These are phyloP conservation scores for Argyresthia albistria DNA, from an alignment of 2,888 invertebrate genomes.

Conservation along the genomic window DNA sequence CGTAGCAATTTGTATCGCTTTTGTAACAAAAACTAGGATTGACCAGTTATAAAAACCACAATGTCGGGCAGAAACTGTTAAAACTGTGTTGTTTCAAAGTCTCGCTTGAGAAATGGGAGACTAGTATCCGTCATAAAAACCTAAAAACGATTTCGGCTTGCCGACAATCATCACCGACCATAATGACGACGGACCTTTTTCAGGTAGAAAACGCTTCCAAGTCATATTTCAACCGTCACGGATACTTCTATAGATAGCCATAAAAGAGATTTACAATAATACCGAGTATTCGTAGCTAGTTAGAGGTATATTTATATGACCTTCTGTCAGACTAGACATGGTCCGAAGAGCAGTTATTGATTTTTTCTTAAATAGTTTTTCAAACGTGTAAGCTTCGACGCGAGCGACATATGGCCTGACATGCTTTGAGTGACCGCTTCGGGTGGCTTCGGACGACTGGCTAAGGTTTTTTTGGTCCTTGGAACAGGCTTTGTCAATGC, in stretches of 20 bases:
- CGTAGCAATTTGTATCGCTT: slow-evolving; percentile 10
- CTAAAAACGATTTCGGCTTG: slow-evolving; percentile 52
- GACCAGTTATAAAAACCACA: slow-evolving; percentile 7
- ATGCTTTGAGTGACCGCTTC: slow-evolving; percentile 37
- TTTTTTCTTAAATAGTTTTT: slow-evolving; percentile 42
- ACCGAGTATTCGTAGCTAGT: slow-evolving; percentile 54
- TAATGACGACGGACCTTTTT: slow-evolving; percentile 63
- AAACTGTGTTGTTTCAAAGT: slow-evolving; percentile 40
- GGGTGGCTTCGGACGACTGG: slow-evolving; percentile 16
- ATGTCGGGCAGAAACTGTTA: slow-evolving; percentile 31
- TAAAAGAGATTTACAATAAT: slow-evolving; percentile 66
- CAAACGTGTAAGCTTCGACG: slow-evolving; percentile 30
- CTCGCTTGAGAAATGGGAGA: slow-evolving; percentile 38
- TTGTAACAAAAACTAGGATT: slow-evolving; percentile 1
- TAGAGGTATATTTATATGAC: slow-evolving; percentile 50
- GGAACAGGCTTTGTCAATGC: slow-evolving; percentile 8
- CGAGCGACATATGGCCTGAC: slow-evolving; percentile 52
- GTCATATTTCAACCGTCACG: slow-evolving; percentile 67
- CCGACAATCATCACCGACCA: slow-evolving; percentile 60
- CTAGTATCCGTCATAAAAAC: slow-evolving; percentile 31
- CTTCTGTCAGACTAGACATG: slow-evolving; percentile 43
- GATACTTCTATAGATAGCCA: slow-evolving; percentile 48
- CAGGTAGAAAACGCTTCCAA: slow-evolving; percentile 65
- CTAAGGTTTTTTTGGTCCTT: slow-evolving; percentile 30
- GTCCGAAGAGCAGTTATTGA: slow-evolving; percentile 47